Base-by-base conservation (phyloP, 2,113 vertebrate genomes). In the Paratilapia polleni region DNA sequence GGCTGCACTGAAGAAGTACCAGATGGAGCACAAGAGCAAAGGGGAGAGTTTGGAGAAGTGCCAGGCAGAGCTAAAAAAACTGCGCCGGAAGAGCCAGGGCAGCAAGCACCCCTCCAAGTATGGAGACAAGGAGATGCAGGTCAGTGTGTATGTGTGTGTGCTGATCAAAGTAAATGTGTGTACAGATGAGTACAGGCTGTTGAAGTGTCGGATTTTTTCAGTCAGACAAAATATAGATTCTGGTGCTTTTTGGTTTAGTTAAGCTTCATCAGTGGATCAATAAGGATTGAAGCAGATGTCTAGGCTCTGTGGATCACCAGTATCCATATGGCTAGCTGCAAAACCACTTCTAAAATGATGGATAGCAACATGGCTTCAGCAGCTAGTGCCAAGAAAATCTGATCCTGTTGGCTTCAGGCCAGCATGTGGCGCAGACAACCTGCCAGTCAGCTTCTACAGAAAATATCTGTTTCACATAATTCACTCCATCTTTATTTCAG, bases 1-100 rank as follows among this genome's bases (percentile, higher is more conserved):
- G 98, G 98, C 98, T 7, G 98, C 98, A 0, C 94, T 99, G 91
- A 99, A 99, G 93, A 99, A 99, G 83, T 99, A 99, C 95, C 98
- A 99, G 95, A 96, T 97, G 0, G 98, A 99, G 94, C 98, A 99
- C 90, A 96, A 98, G 94, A 96, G 96, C 96, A 98, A 97, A 91
- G 97, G 97, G 0, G 98, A 99, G 54, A 97, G 97, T 0, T 94
- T 99, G 41, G 98, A 99, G 92, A 99, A 99, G 92, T 98, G 97
- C 92, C 98, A 99, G 94, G 96, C 93, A 0, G 98, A 99, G 94
- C 96, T 99, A 94, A 99, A 99, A 95, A 99, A 99, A 12, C 97
- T 99, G 1, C 96, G 98, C 19, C 96, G 98, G 93, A 99, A 99
- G 96, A 99, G 98, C 93, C 98, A 99, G 78, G 97, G 98, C 78